phyloP scores from a whole-genome alignment of 2,888 invertebrate species.

The Heteromurus nitidus region DNA sequence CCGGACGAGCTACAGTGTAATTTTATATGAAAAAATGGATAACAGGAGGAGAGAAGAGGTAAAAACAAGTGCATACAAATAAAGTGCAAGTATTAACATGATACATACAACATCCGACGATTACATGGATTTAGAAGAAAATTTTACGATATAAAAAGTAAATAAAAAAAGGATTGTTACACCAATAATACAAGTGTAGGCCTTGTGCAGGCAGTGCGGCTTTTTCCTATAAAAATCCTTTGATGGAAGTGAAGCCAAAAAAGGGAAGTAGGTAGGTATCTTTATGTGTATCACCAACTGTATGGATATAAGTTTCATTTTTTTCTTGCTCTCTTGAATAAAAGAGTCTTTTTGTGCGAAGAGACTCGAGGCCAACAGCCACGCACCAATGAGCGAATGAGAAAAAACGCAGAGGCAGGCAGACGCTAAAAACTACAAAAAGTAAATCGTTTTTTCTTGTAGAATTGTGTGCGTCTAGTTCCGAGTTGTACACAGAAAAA shows the following conservation, averaged over 20 bases:
- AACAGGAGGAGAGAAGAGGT: no score
- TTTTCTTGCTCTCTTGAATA: no score
- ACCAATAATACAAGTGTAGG: neutral
- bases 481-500: neutral
- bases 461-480: neutral
- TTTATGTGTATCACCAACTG: no score
- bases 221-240: neutral
- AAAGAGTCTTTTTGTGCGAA: conserved; percentile 8
- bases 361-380: conserved; percentile 44
- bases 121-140: conserved; percentile 6
- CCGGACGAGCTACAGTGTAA: no score
- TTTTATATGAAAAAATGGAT: no score
- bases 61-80: no score
- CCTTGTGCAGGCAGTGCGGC: conserved; percentile 1
- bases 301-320: neutral
- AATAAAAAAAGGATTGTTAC: conserved; percentile 12
- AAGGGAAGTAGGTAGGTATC: neutral
- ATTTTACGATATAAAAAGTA: conserved; percentile 17
- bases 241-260: neutral
- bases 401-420: neutral
- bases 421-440: conserved; percentile 1
- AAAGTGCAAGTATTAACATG: no score
- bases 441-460: no score
- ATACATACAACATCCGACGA: no score
- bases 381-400: conserved; percentile 59